phyloP scores from a whole-genome alignment of 1,140 invertebrate species.

The Meloidogyne chitwoodi region DNA sequence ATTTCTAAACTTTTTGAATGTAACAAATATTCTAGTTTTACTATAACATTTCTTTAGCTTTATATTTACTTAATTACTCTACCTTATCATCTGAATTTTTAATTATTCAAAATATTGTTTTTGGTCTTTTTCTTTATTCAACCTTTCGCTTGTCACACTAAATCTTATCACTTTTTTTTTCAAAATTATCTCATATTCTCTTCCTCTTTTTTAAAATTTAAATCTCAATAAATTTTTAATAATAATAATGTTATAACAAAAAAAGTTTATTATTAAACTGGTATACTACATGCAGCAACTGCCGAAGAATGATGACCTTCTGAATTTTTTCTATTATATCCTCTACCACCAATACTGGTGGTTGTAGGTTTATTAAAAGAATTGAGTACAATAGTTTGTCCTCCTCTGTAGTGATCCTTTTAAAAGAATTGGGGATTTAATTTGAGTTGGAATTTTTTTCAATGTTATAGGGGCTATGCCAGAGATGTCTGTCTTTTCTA shows the following conservation, averaged over 20 bases:
- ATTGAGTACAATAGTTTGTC: conserved; percentile 52
- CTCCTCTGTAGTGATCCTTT: conserved; percentile 1
- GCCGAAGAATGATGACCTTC: conserved; percentile 10
- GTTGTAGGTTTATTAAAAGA: conserved; percentile 28
- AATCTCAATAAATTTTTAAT: neutral
- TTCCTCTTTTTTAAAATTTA: neutral
- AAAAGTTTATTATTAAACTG: conserved; percentile 11
- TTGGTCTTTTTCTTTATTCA: neutral
- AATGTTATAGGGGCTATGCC: neutral
- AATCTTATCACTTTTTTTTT: neutral
- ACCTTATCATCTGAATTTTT: too few relatives aligned
- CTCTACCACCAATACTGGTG: neutral
- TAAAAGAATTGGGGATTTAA: neutral
- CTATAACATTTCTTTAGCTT: too few relatives aligned
- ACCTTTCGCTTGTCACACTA: neutral
- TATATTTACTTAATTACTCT: too few relatives aligned
- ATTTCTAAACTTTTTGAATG: too few relatives aligned
- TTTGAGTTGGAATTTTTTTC: too few relatives aligned
- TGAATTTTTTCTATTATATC: neutral
- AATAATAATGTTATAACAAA: neutral
- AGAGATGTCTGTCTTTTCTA: too few relatives aligned
- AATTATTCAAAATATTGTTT: too few relatives aligned
- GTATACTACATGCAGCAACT: conserved; percentile 14
- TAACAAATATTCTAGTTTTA: too few relatives aligned
- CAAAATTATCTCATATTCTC: neutral